Base-by-base conservation (phyloP, 2,888 invertebrate species). In the Meghimatium bilineatum region DNA sequence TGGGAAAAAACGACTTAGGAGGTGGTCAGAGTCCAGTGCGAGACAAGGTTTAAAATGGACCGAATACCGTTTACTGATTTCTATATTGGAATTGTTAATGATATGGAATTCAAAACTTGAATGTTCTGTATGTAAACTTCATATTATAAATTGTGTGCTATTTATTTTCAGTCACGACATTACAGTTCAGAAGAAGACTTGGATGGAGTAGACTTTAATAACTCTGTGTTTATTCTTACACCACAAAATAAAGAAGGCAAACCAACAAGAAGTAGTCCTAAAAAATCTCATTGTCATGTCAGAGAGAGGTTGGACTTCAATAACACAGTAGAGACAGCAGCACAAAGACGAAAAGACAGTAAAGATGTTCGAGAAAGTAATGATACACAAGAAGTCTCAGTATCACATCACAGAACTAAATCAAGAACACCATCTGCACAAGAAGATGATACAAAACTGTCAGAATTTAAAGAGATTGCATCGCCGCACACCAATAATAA, bases 241-340 rank as follows among this genome's bases (percentile, higher is more conserved):
- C 87, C 88, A 14, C 84, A 83, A 75, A 83, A 84, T 67, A 84
- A 81, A 36, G 66, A 14, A 69, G 74, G 38, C 63, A 85, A 23
- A 83, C n/a, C 32, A 72, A 76, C 66, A 36, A 36, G 26, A 36
- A 52, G 6, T 36, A 44, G 66, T 14, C 38, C 34, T 77, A 83
- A 56, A 63, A 79, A 36, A 26, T 23, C 26, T 34, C 88, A 87
- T 81, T 88, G 89, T 49, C 87, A 89, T 6, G 90, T 90, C 0
- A 82, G 90, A 82, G 90, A 91, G 80, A 88, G 89, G 80, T 87
- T 91, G 14, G 87, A 88, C 63, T 91, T 91, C 83, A 88, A 88
- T 17, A 88, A 87, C 14, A 26, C 67, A 23, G 60, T 12, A 49
- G 80, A 88, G n/a, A 88, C 87, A 56, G 85, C 86, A 29, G 85